A percentile compares a stretch with the other conserved stretches of the same genome.
These are phyloP conservation scores for Sebastes aleutianus DNA, from an alignment of 2,797 vertebrate species.

Conservation along the genomic window DNA sequence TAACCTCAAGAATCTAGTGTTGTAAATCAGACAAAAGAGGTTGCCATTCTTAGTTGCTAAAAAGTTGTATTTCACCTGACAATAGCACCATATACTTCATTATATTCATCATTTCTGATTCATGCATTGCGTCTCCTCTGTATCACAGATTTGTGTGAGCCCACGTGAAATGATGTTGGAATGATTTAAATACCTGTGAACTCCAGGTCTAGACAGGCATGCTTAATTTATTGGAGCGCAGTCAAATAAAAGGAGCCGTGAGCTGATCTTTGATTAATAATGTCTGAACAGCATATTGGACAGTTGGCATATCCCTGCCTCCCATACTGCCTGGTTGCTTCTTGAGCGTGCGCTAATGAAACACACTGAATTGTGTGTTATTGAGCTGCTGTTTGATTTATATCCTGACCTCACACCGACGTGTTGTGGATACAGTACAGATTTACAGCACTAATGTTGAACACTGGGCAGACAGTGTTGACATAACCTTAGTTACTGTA, in stretches of 20 bases:
- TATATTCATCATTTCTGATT: not conserved
- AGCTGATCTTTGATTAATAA: conserved; percentile 48
- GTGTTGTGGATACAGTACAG: not conserved
- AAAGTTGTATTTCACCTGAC: not conserved
- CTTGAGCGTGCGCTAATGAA: conserved; percentile 10
- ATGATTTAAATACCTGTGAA: conserved; percentile 8
- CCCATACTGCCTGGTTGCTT: not conserved
- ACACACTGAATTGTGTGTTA: conserved; percentile 11
- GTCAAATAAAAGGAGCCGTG: conserved; percentile 27
- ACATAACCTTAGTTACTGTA: not conserved
- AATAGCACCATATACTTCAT: not conserved
- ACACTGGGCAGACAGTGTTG: conserved; percentile 11
- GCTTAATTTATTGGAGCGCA: conserved; percentile 38
- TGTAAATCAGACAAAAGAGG: not conserved
- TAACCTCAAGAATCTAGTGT: not conserved
- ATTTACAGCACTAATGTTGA: conserved; percentile 25
- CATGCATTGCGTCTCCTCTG: not conserved
- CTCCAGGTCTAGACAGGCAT: conserved; percentile 12
- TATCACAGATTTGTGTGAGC: not conserved
- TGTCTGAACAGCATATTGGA: conserved; percentile 6
- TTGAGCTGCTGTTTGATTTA: conserved; percentile 27
- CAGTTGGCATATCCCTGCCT: conserved; percentile 4
- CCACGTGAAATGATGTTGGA: conserved; percentile 10
- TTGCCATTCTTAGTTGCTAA: not conserved
- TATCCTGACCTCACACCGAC: conserved; percentile 10